phyloP scores from a whole-genome alignment of 1,140 invertebrate genomes.

The Euschistus heros region DNA sequence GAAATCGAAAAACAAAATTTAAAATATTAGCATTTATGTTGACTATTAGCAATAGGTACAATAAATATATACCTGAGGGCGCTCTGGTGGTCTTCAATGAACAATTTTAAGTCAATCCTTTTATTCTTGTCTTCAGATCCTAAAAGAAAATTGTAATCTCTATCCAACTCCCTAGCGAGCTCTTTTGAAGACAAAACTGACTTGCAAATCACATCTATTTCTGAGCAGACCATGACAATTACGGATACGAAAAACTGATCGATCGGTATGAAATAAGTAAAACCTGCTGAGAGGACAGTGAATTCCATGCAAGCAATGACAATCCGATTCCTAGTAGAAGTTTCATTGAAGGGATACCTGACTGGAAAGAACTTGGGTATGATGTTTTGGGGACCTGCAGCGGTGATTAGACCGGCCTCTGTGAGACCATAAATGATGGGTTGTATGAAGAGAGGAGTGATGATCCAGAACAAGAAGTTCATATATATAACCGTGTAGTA shows the following conservation, averaged over 20 bases:
- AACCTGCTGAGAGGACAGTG: background rate
- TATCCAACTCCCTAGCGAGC: background rate
- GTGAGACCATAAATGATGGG: background rate
- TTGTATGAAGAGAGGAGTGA: background rate
- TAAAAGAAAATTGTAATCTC: background rate
- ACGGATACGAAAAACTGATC: constrained; percentile 6
- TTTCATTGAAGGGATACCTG: constrained; percentile 4
- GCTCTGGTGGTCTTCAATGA: constrained; percentile 2
- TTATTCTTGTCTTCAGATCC: background rate
- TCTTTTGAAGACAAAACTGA: background rate
- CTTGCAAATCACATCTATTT: background rate
- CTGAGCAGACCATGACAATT: background rate
- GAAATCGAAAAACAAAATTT: no score
- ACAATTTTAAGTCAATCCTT: background rate
- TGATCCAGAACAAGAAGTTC: background rate
- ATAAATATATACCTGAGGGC: background rate
- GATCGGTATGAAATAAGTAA: background rate
- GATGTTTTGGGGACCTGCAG: background rate
- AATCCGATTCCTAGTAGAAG: background rate
- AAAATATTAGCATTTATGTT: no score
- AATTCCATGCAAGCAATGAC: background rate
- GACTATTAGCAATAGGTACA: no score
- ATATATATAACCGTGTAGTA: constrained; percentile 2
- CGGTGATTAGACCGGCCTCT: background rate
- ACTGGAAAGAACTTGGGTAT: constrained; percentile 9